Evolutionary conservation across 2,113 vertebrate genomes (phyloP).

Genomic region (Periophthalmus modestus): DNA sequence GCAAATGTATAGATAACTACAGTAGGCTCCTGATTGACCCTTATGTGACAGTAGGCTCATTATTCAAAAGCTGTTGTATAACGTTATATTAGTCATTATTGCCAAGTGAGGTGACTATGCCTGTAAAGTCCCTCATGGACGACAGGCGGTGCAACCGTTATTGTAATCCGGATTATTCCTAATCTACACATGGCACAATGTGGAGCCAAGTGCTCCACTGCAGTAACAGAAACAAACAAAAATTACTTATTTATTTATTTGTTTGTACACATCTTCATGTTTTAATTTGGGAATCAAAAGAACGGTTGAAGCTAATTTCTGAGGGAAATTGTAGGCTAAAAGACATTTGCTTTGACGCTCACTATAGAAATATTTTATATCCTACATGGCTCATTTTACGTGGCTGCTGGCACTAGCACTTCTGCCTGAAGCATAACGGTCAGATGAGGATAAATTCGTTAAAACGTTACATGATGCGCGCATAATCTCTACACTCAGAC

Average conservation of each 20-base stretch:
- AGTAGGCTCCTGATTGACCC: no score
- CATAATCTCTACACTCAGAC: background rate
- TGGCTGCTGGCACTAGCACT: no score
- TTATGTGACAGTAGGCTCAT: no score
- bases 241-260: background rate
- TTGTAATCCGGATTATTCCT: constrained; percentile 55
- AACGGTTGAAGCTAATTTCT: no score
- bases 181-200: constrained; percentile 32
- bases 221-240: no score
- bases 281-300: background rate
- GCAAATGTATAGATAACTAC: background rate
- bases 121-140: background rate
- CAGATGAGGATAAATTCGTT: no score
- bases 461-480: background rate
- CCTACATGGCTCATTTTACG: background rate
- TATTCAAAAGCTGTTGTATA: no score
- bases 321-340: no score
- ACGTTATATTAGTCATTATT: no score
- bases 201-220: background rate
- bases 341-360: no score
- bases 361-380: background rate
- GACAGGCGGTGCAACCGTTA: constrained; percentile 12
- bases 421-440: no score
- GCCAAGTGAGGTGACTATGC: background rate
- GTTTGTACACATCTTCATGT: background rate